A percentile compares a stretch with the other conserved stretches of the same genome.
These are phyloP conservation scores for Lacerta viridis DNA, from an alignment of 2,797 vertebrate genomes.

Conservation along the genomic window DNA sequence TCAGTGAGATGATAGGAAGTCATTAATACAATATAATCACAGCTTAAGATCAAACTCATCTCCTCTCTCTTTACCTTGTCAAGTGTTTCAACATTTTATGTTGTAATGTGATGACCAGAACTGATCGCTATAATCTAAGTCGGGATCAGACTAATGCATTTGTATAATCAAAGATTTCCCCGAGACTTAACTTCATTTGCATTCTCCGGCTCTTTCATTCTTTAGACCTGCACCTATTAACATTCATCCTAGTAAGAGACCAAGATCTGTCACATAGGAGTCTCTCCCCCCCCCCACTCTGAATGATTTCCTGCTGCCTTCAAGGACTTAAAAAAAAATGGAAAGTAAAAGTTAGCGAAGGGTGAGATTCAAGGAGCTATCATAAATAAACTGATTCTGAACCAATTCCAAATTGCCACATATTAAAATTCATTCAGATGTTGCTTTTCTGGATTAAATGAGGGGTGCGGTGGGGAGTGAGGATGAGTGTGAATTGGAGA, in stretches of 20 bases:
- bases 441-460: too few species aligned
- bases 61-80: conserved; percentile 82
- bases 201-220: conserved; percentile 60
- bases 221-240: conserved; percentile 43
- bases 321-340: conserved; percentile 2
- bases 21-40: conserved; percentile 82
- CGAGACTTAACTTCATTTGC: conserved; percentile 70
- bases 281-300: background rate
- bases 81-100: conserved; percentile 84
- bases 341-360: conserved; percentile 31
- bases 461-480: too few species aligned
- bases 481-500: too few species aligned
- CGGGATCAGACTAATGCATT: conserved; percentile 78
- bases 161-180: conserved; percentile 83
- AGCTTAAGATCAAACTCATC: conserved; percentile 81
- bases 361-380: background rate
- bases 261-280: conserved; percentile 48
- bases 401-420: background rate
- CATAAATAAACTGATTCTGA: background rate
- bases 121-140: conserved; percentile 79
- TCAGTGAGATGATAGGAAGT: conserved; percentile 75
- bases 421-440: background rate
- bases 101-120: conserved; percentile 81
- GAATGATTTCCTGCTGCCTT: conserved; percentile 42
- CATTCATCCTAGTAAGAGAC: conserved; percentile 62